Base-by-base conservation (phyloP, 2,113 vertebrate species). In the Saguinus midas region DNA sequence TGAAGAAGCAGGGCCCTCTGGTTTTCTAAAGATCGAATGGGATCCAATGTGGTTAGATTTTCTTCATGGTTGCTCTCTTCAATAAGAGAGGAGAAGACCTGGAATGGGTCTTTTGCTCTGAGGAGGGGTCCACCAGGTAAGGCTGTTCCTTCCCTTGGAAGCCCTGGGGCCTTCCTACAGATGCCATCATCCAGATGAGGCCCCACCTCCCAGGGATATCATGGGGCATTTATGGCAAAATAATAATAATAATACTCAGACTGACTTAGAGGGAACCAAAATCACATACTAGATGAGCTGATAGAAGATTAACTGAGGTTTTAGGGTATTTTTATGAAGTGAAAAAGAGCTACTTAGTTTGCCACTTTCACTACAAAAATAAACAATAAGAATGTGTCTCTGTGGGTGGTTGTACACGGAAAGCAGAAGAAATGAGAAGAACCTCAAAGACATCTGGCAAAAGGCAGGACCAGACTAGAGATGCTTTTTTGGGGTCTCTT, bases 111-210 rank as follows among this genome's bases (percentile, higher is more conserved):
- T 16, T 92, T 97, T 85, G 61, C 91, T 35, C n/a, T 17, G 35
- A 91, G 52, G 35, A 80, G 21, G 37, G 25, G 35, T 58, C 95
- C 96, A 96, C 80, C 88, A 84, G 58, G 87, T 93, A 87, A 96
- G n/a, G 86, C 20, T 78, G 87, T 78, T 84, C 57, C 85, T 96
- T 97, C 50, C 75, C 92, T 91, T 21, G 73, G n/a, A 72, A 91
- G 88, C n/a, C 83, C 82, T 88, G 61, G 48, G 7, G 85, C 90
- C 90, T 94, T 89, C n/a, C 88, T 64, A 57, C 50, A 87, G 68
- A n/a, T 95, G 37, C 91, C 84, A 43, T 84, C 61, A 79, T 57
- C 75, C 80, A 95, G 86, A 90, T 32, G 87, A 93, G 16, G 52
- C 21, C 25, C 78, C 86, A 58, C 55, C 93, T 64, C 85, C 87